Percentiles rank a stretch among this genome's conserved stretches.
Conservation (phyloP, 2,113 vertebrate species). For the Tyto alba region DNA sequence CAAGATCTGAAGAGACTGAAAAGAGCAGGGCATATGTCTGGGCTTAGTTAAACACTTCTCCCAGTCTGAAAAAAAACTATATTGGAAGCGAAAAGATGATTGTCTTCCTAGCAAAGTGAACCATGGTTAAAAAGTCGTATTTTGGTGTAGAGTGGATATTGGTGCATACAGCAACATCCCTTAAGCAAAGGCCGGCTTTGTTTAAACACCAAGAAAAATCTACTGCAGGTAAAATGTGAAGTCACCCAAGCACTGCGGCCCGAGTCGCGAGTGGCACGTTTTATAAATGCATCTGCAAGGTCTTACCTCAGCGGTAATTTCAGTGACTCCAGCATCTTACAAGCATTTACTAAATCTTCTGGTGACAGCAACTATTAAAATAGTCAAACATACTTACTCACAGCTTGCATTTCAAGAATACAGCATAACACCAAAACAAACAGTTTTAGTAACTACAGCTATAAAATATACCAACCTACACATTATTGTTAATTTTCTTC, state of each 20-base stretch:
- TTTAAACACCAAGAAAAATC: background rate
- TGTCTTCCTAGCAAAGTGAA: background rate
- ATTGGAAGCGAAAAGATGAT: background rate
- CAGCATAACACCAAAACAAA: background rate
- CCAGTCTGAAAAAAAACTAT: background rate
- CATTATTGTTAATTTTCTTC: background rate
- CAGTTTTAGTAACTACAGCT: background rate
- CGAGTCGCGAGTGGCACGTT: background rate
- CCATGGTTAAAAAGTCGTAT: background rate
- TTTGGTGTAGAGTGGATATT: background rate
- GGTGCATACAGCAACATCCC: background rate
- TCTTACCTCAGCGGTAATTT: slow-evolving; percentile 90
- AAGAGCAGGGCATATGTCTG: background rate
- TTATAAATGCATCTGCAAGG: background rate
- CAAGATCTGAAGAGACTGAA: background rate
- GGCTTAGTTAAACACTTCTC: background rate
- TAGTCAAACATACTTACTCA: background rate
- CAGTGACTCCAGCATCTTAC: slow-evolving; percentile 91
- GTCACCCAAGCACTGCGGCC: background rate
- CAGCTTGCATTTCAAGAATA: background rate
- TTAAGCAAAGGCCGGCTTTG: background rate
- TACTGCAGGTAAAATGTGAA: background rate
- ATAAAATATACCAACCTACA: background rate
- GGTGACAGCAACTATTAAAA: slow-evolving; percentile 78
- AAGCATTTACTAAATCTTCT: slow-evolving; percentile 94